Evolutionary conservation across 2,797 vertebrate genomes (phyloP).

Genomic region (Halcyon chelicuti): DNA sequence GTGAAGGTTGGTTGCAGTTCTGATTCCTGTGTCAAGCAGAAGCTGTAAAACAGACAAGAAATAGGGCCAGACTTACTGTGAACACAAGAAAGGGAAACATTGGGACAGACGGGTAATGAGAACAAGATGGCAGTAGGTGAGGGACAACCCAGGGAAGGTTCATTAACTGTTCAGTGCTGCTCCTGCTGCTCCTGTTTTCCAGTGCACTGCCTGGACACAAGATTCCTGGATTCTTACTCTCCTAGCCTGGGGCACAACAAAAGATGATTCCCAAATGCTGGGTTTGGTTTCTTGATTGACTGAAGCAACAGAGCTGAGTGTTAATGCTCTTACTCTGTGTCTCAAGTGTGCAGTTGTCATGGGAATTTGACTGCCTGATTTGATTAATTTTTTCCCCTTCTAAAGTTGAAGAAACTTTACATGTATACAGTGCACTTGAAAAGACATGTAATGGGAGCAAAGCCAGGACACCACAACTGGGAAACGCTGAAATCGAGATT

Average conservation of each 20-base stretch:
- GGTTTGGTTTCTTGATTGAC: not conserved
- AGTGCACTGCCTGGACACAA: not conserved
- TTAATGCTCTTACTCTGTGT: not conserved
- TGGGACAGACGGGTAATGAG: not conserved
- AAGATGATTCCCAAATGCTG: not conserved
- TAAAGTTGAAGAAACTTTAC: not conserved
- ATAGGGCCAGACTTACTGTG: not conserved
- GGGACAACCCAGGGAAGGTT: not conserved
- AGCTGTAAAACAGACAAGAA: not conserved
- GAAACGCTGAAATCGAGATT: not conserved
- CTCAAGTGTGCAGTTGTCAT: not conserved
- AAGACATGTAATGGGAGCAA: not conserved
- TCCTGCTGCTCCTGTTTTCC: not conserved
- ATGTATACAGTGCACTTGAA: accelerated
- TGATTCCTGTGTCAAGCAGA: not conserved
- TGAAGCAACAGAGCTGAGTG: not conserved
- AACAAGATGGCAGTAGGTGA: not conserved
- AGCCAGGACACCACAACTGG: not conserved
- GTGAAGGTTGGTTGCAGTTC: not conserved
- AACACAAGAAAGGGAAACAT: not conserved
- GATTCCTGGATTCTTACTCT: not conserved
- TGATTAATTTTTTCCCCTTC: not conserved
- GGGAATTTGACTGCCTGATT: not conserved
- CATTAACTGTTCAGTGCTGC: not conserved
- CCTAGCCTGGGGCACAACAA: not conserved